Conservation (phyloP, 2,113 vertebrate species). For the Zapus hudsonius region DNA sequence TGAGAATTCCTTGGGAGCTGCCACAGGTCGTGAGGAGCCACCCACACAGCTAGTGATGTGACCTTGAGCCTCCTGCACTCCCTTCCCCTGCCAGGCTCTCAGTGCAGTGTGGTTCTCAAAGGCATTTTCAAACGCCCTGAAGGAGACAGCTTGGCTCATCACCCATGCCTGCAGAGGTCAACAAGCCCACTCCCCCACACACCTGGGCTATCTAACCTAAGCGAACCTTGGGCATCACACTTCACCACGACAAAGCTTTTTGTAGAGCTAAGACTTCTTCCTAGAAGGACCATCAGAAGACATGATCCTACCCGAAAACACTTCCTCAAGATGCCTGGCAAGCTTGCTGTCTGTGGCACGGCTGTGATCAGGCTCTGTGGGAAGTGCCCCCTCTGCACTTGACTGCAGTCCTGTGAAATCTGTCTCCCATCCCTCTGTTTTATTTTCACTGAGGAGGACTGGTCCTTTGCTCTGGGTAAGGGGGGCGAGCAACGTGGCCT, state of each 20-base stretch:
- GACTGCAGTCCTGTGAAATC: too few species aligned
- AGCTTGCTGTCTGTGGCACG: accelerated
- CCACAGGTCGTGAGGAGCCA: too few species aligned
- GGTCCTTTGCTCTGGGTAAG: too few species aligned
- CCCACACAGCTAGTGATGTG: too few species aligned
- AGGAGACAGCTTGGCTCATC: not conserved
- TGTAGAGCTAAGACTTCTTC: not conserved
- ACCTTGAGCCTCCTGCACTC: not conserved
- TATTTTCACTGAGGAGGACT: not conserved
- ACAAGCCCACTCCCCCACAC: accelerated
- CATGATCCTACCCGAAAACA: not conserved
- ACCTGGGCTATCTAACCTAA: not conserved
- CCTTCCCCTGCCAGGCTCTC: not conserved
- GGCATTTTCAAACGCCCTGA: not conserved
- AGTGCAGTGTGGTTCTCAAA: not conserved
- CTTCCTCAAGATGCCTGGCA: accelerated
- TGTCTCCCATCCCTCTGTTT: accelerated
- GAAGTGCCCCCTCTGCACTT: too few species aligned
- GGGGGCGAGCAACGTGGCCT: too few species aligned
- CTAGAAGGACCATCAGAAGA: not conserved
- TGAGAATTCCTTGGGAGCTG: not conserved
- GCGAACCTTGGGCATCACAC: too few species aligned
- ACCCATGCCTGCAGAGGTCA: not conserved
- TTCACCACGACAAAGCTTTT: too few species aligned
- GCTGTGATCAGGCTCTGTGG: not conserved